Evolutionary conservation across 2,113 vertebrate species (phyloP).

Genomic region (Bucco capensis): DNA sequence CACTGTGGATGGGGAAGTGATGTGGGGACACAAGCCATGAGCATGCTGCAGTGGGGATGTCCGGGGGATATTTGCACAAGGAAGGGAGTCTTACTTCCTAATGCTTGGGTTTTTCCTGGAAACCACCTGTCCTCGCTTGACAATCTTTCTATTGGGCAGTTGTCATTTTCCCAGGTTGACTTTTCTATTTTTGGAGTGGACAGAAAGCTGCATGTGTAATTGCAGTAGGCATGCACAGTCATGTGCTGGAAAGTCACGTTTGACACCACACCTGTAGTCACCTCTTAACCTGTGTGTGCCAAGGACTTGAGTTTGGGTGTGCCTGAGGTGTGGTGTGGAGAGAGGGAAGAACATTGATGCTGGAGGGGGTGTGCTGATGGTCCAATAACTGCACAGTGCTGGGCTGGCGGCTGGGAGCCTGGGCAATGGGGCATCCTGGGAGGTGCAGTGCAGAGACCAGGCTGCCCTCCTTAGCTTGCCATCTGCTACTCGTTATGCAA

Average conservation of each 20-base stretch:
- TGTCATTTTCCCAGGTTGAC: neutral
- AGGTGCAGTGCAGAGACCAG: neutral
- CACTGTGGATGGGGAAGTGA: neutral
- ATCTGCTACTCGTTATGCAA: constrained; percentile 25
- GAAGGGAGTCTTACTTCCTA: neutral
- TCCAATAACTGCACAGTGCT: fast-evolving
- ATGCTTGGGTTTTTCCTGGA: neutral
- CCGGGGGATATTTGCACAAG: neutral
- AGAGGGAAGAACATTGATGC: neutral
- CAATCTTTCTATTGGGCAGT: neutral
- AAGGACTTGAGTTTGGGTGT: neutral
- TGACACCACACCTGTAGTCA: fast-evolving
- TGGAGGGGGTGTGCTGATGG: neutral
- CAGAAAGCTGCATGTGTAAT: neutral
- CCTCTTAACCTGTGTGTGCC: neutral
- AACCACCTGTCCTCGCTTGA: neutral
- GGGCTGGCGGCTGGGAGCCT: neutral
- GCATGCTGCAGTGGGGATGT: neutral
- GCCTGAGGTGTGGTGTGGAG: neutral
- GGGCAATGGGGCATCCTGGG: neutral
- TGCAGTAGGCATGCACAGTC: neutral
- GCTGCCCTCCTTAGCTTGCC: neutral
- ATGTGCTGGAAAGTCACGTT: fast-evolving
- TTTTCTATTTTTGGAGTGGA: neutral
- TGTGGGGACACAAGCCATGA: neutral